Percentiles rank a stretch among this genome's conserved stretches.
phyloP scores from a whole-genome alignment of 2,113 vertebrate species.

The Prinia subflava region DNA sequence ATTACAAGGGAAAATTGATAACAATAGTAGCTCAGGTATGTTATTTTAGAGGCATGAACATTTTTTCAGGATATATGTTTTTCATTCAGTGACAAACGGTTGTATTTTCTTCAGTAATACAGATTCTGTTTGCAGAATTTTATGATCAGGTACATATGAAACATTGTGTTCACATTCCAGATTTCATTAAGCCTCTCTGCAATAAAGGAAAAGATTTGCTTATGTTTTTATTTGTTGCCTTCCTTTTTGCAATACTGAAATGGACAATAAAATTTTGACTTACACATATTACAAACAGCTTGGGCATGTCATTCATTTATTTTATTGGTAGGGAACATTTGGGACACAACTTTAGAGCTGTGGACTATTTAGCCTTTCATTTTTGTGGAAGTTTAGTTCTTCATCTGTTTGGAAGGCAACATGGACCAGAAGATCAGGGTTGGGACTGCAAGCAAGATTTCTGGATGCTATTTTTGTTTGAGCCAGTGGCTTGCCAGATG shows the following conservation, averaged over 20 bases:
- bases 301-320: not conserved
- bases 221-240: not conserved
- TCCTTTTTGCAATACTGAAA: not conserved
- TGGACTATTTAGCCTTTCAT: not conserved
- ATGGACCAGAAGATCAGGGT: not conserved
- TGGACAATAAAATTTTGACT: not conserved
- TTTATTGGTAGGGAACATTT: not conserved
- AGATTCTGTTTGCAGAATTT: not conserved
- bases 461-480: not conserved
- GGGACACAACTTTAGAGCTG: not conserved
- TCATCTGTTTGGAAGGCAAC: not conserved
- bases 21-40: constrained; percentile 1
- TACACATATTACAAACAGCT: not conserved
- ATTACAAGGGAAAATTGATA: constrained; percentile 2
- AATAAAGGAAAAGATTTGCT: not conserved
- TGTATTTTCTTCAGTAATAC: not conserved
- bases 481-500: not conserved
- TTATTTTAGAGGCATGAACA: not conserved
- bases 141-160: not conserved
- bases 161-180: not conserved
- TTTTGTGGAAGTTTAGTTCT: not conserved
- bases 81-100: not conserved
- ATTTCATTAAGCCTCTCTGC: not conserved
- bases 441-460: not conserved
- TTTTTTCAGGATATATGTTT: not conserved